Base-by-base conservation (phyloP, 1,140 invertebrate species). In the Ceratoteleas bidentatus region DNA sequence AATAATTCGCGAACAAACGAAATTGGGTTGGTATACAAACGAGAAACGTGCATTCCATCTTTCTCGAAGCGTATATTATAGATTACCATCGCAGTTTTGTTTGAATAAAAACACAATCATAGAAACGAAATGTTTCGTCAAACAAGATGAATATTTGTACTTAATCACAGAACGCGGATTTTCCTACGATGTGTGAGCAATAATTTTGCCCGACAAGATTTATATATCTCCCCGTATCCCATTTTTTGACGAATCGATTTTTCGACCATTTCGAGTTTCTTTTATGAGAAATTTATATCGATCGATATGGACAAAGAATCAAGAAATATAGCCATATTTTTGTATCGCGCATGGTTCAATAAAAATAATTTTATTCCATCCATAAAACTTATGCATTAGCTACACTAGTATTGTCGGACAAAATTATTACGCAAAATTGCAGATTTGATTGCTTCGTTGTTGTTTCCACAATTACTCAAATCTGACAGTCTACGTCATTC, bases 131-230 rank as follows among this genome's bases (percentile, higher is more conserved):
- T 58, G 43, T 65, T 58, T 70, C 50, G 40, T 70, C 58, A 36
- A 10, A 65, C 15, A 24, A 58, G 66, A 72, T 78, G 65, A 56
- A 66, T 79, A 72, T 73, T 79, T 73, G 76, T 79, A 69, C 53
- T 75, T 54, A 73, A 72, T 69, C 65, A 58, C 65, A 62, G 65
- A 16, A 40, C 33, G 57, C 60, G 49, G 58, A 62, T 57, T 68
- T 75, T 49, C 13, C 56, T 57, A 52, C 65, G 60, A 70, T 53
- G 47, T 32, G 33, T 65, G 45, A 65, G 65, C 69, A 72, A 70
- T 74, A 69, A 75, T 75, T 81, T 75, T 74, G 52, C 53, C 70
- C 13, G 70, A 24, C 24, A 52, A 14, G 13, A 74, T 81, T 75
- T n/a, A n/a, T 74, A 74, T 80, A 56, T 70, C 47, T 40, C 52